Base-by-base conservation (phyloP, 2,888 invertebrate species). In the Synanthedon tipuliformis region DNA sequence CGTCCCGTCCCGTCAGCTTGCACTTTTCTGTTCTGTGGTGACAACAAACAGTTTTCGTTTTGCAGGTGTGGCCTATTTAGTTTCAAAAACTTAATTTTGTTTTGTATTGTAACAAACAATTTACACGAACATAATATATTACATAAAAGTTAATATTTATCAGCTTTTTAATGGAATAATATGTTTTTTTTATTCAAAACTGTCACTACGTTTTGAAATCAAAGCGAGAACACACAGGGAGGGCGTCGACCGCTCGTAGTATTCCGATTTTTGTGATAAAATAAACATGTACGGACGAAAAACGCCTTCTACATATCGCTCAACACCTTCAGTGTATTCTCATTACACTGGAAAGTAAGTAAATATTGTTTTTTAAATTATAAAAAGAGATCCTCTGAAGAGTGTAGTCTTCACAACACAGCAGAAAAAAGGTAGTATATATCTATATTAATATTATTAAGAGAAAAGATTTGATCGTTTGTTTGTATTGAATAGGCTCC, bases 301-400 rank as follows among this genome's bases (percentile, higher is more conserved):
- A 79, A 93, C 94, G 27, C 95, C 95, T 4, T 94, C 94, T 53
- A 93, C 94, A 3, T 91, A 91, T 68, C 87, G 91, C 64, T 95
- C 95, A 50, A 95, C 95, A 61, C 95, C 95, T 10, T 95, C 95
- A 1, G 92, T 96, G 49, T 95, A 96, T 73, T 96, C 96, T 0
- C 95, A 95, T 77, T 93, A 95, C 54, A 95, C 95, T 52, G 90
- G 90, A 68, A 89, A 90, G 91, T 90, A 78, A 78, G 82, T 79
- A 10, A 34, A 34, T 2, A 34, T 34, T 34, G 7, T 3, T 34
- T 34, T 34, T 34, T 34, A 34, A 34, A 10, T 34, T 34, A 34
- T 27, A n/a, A n/a, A n/a, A n/a, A n/a, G n/a, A n/a, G n/a, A n/a
- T n/a, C n/a, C n/a, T n/a, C n/a, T n/a, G n/a, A n/a, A n/a, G n/a